phyloP scores from a whole-genome alignment of 1,140 invertebrate genomes.

The Rhysida immarginata region DNA sequence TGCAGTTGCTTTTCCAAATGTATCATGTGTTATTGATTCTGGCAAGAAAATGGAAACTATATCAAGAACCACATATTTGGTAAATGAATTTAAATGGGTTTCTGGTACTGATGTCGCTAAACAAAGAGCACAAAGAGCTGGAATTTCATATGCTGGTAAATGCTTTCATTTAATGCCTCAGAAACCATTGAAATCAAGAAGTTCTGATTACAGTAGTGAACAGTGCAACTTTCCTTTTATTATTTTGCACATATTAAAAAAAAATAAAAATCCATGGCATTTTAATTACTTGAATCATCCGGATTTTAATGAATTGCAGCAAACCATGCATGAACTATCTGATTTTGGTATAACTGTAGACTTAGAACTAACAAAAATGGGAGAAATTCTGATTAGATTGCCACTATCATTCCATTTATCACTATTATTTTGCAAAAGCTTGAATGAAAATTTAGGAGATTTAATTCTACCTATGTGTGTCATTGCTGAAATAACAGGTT shows the following conservation, averaged over 20 bases:
- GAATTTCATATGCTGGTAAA: background rate
- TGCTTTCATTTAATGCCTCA: background rate
- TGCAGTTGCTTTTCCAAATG: background rate
- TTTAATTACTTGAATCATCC: background rate
- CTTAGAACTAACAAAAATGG: background rate
- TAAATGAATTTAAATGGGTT: background rate
- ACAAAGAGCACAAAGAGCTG: background rate
- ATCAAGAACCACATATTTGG: too few relatives aligned
- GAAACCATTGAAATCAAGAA: background rate
- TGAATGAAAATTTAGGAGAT: background rate
- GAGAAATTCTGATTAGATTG: background rate
- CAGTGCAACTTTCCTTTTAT: background rate
- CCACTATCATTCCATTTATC: background rate
- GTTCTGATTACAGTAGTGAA: background rate
- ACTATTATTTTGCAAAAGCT: background rate
- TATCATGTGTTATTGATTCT: background rate
- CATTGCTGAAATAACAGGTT: background rate
- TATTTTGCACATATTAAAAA: background rate
- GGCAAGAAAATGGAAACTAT: too few relatives aligned
- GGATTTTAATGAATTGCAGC: too few relatives aligned
- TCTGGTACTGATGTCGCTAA: background rate
- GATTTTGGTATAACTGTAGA: background rate
- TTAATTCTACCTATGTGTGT: background rate
- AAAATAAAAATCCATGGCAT: background rate
- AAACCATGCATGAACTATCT: background rate